Evolutionary conservation across 1,140 invertebrate species (phyloP).

Genomic region (Drosophila virilis): DNA sequence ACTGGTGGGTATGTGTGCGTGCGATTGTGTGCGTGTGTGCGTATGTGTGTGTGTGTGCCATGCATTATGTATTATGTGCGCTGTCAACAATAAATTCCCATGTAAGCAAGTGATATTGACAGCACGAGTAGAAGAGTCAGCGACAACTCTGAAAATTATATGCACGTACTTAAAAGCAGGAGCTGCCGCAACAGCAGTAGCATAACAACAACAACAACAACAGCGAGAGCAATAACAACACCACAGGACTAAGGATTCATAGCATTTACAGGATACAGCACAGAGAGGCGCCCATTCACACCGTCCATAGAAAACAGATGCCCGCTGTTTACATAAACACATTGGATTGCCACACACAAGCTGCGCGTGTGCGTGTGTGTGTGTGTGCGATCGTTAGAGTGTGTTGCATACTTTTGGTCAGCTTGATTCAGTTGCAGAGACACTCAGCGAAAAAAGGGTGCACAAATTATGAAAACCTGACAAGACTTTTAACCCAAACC

Average conservation of each 20-base stretch:
- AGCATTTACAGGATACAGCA: slow-evolving; percentile 21
- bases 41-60: slow-evolving; percentile 31
- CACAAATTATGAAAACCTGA: not conserved
- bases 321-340: slow-evolving; percentile 49
- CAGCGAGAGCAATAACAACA: not conserved
- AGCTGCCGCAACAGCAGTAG: not conserved
- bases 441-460: slow-evolving; percentile 12
- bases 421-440: not conserved
- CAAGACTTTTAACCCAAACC: not conserved
- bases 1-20: not conserved
- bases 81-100: slow-evolving; percentile 79
- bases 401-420: slow-evolving; percentile 11
- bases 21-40: slow-evolving; percentile 1
- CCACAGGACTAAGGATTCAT: slow-evolving; percentile 27
- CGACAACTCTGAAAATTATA: slow-evolving; percentile 70
- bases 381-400: not conserved
- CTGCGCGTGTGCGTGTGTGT: not conserved
- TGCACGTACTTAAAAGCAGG: slow-evolving; percentile 77
- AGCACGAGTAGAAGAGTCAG: slow-evolving; percentile 62
- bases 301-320: slow-evolving; percentile 50
- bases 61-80: slow-evolving; percentile 77
- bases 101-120: slow-evolving; percentile 81
- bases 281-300: slow-evolving; percentile 33
- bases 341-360: slow-evolving; percentile 8
- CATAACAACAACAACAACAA: not conserved